Percentiles rank a stretch among this genome's conserved stretches.
Conservation (phyloP, 2,113 vertebrate genomes). For the Pandion haliaetus region DNA sequence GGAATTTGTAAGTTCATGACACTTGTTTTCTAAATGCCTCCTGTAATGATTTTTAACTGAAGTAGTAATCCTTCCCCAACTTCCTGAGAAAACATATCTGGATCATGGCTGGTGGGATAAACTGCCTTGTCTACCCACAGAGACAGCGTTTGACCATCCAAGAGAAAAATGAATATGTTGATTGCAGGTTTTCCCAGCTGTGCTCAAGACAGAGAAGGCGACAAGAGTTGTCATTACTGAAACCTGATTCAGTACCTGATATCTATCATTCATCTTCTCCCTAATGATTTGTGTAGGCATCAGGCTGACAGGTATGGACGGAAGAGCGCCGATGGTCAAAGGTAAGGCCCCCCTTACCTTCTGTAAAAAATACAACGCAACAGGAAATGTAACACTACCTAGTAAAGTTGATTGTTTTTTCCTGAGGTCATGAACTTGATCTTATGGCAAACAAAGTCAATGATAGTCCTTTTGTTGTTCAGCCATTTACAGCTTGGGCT, state of each 20-base stretch:
- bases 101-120: background rate
- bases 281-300: background rate
- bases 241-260: background rate
- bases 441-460: background rate
- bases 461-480: background rate
- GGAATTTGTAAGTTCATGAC: background rate
- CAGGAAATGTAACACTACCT: background rate
- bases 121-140: background rate
- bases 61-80: background rate
- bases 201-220: background rate
- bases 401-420: background rate
- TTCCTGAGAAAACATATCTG: background rate
- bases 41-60: background rate
- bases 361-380: background rate
- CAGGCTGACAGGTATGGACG: background rate
- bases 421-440: background rate
- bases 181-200: background rate
- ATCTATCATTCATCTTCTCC: background rate
- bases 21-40: background rate
- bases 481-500: background rate
- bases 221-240: background rate
- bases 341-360: background rate
- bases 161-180: background rate
- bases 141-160: background rate
- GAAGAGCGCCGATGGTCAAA: background rate